A percentile compares a stretch with the other conserved stretches of the same genome.
phyloP scores from a whole-genome alignment of 2,888 invertebrate species.

The Bedellia somnulentella region DNA sequence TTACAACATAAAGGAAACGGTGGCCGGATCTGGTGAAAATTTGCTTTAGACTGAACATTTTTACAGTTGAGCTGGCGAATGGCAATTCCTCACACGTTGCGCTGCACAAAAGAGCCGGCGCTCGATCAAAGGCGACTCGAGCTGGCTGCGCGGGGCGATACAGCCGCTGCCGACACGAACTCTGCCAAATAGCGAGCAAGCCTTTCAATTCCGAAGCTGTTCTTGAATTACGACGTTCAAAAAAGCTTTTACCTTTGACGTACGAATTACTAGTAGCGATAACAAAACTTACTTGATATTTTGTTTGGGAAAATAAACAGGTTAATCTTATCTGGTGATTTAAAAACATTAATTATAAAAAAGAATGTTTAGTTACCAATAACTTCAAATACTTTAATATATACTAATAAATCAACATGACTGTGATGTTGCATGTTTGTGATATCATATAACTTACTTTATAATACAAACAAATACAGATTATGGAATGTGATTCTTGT shows the following conservation, averaged over 20 bases:
- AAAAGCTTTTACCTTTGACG: neutral
- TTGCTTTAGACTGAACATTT: constrained; percentile 11
- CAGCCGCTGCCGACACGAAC: constrained; percentile 6
- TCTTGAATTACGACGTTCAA: neutral
- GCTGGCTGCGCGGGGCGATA: constrained; percentile 17
- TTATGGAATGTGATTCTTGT: too few species aligned
- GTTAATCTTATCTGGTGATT: too few species aligned
- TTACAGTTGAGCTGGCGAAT: constrained; percentile 10
- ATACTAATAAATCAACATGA: too few species aligned
- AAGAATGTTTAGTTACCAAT: too few species aligned
- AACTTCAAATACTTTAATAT: too few species aligned
- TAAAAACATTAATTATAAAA: too few species aligned
- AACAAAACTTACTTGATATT: neutral
- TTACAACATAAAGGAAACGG: constrained; percentile 6
- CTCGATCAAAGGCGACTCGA: constrained; percentile 22
- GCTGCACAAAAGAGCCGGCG: constrained; percentile 18
- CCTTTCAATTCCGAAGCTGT: neutral
- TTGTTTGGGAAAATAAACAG: neutral
- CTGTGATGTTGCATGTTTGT: too few species aligned
- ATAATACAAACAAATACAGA: too few species aligned
- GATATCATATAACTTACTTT: too few species aligned
- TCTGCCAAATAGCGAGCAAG: neutral
- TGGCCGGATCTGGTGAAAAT: constrained; percentile 12
- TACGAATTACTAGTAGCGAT: neutral
- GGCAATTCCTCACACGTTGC: constrained; percentile 17